phyloP scores from a whole-genome alignment of 2,888 invertebrate species.

The Drosophila meridionalis region DNA sequence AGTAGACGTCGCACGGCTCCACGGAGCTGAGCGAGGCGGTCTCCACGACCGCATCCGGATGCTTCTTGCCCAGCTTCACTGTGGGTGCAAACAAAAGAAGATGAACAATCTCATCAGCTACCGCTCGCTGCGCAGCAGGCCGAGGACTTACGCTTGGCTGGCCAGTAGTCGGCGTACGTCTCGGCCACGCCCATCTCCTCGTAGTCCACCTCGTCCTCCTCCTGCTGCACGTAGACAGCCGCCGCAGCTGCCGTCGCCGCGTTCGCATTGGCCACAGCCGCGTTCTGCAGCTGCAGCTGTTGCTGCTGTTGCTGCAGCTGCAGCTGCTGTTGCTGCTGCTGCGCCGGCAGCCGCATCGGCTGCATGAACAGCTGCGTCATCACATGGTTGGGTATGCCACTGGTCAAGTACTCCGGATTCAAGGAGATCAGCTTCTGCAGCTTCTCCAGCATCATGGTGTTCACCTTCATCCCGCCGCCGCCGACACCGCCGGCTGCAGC shows the following conservation, averaged over 20 bases:
- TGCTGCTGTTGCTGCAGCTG: constrained; percentile 3
- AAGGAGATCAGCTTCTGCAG: constrained; percentile 83
- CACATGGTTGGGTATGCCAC: constrained; percentile 86
- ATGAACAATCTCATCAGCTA: not conserved
- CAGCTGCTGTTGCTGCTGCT: constrained; percentile 10
- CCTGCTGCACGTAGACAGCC: constrained; percentile 76
- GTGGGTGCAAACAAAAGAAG: constrained; percentile 45
- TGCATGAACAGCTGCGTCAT: constrained; percentile 88
- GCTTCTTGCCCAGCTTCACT: constrained; percentile 97
- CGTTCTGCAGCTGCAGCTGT: constrained; percentile 14
- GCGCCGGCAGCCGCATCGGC: constrained; percentile 78
- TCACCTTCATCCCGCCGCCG: constrained; percentile 68
- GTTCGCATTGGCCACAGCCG: constrained; percentile 20
- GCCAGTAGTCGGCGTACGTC: constrained; percentile 99
- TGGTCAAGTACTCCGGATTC: constrained; percentile 84
- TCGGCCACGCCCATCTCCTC: constrained; percentile 99
- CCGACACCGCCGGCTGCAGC: constrained; percentile 17
- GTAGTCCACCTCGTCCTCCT: constrained; percentile 94
- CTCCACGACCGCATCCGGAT: constrained; percentile 99
- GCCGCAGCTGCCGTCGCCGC: constrained; percentile 40
- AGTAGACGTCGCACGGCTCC: constrained; percentile 96
- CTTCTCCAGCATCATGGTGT: constrained; percentile 82
- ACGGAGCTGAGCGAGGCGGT: constrained; percentile 98
- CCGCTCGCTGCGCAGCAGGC: not conserved
- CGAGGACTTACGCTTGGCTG: constrained; percentile 92